These are phyloP conservation scores for Silurus glanis DNA, from an alignment of 2,113 vertebrate species.

Conservation along the genomic window DNA sequence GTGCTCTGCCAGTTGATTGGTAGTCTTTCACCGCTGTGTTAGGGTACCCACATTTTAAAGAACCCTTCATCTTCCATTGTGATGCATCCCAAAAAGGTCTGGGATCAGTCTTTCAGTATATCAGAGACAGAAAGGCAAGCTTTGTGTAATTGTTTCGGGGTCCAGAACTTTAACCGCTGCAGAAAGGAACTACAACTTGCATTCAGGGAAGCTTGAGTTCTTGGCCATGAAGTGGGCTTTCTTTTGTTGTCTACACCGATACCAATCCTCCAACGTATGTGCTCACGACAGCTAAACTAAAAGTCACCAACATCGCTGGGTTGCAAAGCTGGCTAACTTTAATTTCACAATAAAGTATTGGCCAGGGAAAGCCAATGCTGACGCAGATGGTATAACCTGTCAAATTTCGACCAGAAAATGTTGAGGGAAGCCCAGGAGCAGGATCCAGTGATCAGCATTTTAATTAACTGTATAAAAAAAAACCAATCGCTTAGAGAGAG, in stretches of 20 bases:
- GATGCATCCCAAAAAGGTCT: background rate
- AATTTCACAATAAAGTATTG: too few species aligned
- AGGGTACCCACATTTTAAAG: background rate
- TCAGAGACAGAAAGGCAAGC: background rate
- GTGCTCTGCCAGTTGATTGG: background rate
- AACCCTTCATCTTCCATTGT: background rate
- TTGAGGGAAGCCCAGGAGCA: background rate
- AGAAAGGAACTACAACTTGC: background rate
- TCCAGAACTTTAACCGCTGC: background rate
- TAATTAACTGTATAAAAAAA: too few species aligned
- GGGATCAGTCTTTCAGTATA: too few species aligned
- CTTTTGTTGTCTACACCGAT: too few species aligned
- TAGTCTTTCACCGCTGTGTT: background rate
- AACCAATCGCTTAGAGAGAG: background rate
- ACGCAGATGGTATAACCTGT: too few species aligned
- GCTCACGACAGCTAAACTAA: too few species aligned
- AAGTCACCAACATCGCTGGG: too few species aligned
- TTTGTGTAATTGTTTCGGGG: background rate
- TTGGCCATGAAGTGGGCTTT: background rate
- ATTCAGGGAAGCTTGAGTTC: background rate
- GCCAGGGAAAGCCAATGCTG: too few species aligned
- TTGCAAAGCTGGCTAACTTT: too few species aligned
- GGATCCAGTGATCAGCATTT: too few species aligned
- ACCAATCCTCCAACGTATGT: too few species aligned
- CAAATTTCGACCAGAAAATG: background rate